Percentiles rank a stretch among this genome's conserved stretches.
These are phyloP conservation scores for Psettodes erumei DNA, from an alignment of 2,113 vertebrate genomes.

Conservation along the genomic window DNA sequence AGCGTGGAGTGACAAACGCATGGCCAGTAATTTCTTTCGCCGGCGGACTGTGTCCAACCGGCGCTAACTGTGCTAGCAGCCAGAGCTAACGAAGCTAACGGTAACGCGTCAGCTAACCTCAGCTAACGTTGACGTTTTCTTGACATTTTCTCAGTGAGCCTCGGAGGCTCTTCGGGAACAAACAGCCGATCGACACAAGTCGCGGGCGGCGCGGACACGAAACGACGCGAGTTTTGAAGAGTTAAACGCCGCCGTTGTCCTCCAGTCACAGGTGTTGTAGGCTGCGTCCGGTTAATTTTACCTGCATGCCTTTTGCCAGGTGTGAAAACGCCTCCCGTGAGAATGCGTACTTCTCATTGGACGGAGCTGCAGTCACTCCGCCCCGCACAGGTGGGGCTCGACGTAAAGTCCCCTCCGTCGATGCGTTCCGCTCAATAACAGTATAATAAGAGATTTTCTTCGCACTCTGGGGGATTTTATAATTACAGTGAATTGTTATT, in stretches of 20 bases:
- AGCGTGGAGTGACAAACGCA: not conserved
- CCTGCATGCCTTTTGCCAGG: slow-evolving; percentile 44
- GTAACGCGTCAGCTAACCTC: slow-evolving; percentile 23
- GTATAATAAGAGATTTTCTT: not conserved
- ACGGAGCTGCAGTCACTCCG: slow-evolving; percentile 23
- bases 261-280: not conserved
- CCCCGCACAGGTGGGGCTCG: slow-evolving; percentile 37
- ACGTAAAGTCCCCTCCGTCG: not conserved
- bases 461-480: not conserved
- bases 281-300: not conserved
- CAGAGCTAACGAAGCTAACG: slow-evolving; percentile 49
- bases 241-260: not conserved
- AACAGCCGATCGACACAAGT: too few relatives aligned
- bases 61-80: slow-evolving; percentile 21
- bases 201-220: not conserved
- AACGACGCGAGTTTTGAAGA: not conserved
- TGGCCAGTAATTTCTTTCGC: not conserved
- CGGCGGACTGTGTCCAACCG: not conserved
- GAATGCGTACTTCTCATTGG: slow-evolving; percentile 12
- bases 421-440: not conserved
- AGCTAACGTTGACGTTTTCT: slow-evolving; percentile 10
- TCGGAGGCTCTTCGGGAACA: too few relatives aligned
- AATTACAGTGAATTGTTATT: not conserved
- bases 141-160: not conserved
- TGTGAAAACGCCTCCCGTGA: not conserved